Base-by-base conservation (phyloP, 2,797 vertebrate species). In the Acrossocheilus wenchowensis region DNA sequence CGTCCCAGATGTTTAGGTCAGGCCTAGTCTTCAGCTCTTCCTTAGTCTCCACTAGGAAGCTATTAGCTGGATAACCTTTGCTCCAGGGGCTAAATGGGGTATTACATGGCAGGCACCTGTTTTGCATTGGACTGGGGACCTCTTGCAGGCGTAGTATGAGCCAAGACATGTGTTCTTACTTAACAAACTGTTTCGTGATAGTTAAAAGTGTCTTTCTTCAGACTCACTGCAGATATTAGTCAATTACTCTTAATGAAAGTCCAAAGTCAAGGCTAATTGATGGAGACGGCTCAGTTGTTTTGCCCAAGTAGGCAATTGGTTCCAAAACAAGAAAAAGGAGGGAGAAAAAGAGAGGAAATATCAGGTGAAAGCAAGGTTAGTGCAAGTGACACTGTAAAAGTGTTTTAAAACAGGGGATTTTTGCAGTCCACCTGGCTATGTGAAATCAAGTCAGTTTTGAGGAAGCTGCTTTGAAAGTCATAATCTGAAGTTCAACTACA, bases 21-120 rank as follows among this genome's bases (percentile, higher is more conserved):
- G 92, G 94, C 95, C 93, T 93, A 93, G 93, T 95, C 96, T 94
- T 94, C 93, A 85, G 92, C 94, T 95, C 96, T 94, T 95, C 95
- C 93, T 93, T 92, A 92, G 92, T 95, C 95, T 94, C 95, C 97
- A 96, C 96, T 91, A 97, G 97, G 97, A 97, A 97, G 95, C 97
- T 96, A 97, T 99, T 98, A 98, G 96, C 96, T 95, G 96, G 96
- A 91, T 97, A 97, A 98, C 97, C 97, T 98, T 97, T 98, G 96
- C 96, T 96, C 97, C 96, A 94, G 93, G 94, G 94, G 93, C 96
- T 97, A 97, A 98, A 97, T 96, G 95, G 94, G 94, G 96, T 97
- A 97, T 98, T 98, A 97, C 96, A 94, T 96, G 96, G 95, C 96
- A 95, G 97, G 94, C 97, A 98, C 97, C 97, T 99, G 98, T 98